Evolutionary conservation across 2,113 vertebrate species (phyloP).

Genomic region (Charadrius vociferus): DNA sequence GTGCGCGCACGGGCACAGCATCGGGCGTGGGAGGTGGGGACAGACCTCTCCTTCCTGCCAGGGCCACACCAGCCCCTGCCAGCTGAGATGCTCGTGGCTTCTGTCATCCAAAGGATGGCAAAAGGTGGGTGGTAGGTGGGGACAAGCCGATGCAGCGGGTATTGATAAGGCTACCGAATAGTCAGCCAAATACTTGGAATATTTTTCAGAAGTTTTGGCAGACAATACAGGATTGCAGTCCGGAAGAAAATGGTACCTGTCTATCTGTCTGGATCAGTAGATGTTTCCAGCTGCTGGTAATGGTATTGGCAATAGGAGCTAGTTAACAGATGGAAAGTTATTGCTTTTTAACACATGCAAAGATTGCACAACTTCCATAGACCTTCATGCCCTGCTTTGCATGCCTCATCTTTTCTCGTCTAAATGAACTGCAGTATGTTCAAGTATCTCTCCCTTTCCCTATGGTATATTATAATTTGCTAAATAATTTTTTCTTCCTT

Average conservation of each 20-base stretch:
- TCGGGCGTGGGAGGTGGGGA: fast-evolving
- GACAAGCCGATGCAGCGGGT: not conserved
- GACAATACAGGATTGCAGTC: not conserved
- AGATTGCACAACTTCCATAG: not conserved
- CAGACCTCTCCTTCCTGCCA: not conserved
- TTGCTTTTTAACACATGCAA: not conserved
- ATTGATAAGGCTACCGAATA: not conserved
- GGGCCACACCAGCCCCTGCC: not conserved
- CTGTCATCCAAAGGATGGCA: slow-evolving; percentile 2
- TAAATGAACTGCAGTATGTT: not conserved
- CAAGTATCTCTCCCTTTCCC: not conserved
- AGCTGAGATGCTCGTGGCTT: not conserved
- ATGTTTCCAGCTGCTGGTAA: not conserved
- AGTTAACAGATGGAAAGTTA: not conserved
- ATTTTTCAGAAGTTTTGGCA: not conserved
- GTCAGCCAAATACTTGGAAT: slow-evolving; percentile 41
- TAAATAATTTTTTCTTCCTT: not conserved
- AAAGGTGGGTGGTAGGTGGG: not conserved
- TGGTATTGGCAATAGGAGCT: not conserved
- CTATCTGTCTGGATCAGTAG: not conserved
- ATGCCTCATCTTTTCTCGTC: not conserved
- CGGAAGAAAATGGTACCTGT: not conserved
- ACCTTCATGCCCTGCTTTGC: not conserved
- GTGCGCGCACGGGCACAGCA: fast-evolving
- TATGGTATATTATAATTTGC: not conserved